Base-by-base conservation (phyloP, 2,113 vertebrate species). In the Naja naja region DNA sequence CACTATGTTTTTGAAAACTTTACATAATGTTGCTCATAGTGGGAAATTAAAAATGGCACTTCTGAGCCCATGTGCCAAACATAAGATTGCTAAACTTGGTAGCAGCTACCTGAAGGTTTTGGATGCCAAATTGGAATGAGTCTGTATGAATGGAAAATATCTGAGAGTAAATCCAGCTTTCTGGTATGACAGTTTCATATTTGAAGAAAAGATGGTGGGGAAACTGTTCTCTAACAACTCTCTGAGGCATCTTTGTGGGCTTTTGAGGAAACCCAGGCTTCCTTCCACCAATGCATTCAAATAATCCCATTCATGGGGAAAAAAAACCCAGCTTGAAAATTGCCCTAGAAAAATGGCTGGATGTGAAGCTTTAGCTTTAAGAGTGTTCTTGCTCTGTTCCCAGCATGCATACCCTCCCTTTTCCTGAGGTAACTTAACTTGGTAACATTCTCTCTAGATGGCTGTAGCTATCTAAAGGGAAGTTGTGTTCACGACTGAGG, bases 381-480 rank as follows among this genome's bases (percentile, higher is more conserved):
- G 94, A 96, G 94, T 95, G 95, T 94, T 56, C n/a, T 18, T 22
- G 34, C 18, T 43, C 74, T 43, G 34, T 43, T 81, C 34, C 74
- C 34, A 22, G 74, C 74, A 22, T 22, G 18, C 34, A 81, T 22
- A 81, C 16, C 45, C 14, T 54, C 25, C 39, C 7, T 92, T 53
- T 93, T 93, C 52, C 74, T 64, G 74, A 64, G 8, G 58, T 93
- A 96, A 95, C 96, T 94, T 97, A 97, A 97, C 96, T 97, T 95
- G 94, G 96, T 96, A 95, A 96, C 97, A 97, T 96, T 94, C 97
- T 98, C 97, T 94, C 97, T 0, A 97, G 97, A 97, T 96, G 95
- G 95, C 97, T 98, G 95, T 96, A 97, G 97, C 97, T 97, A 97
- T 98, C 97, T 98, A 98, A 98, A 98, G 97, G 97, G 98, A 97